Evolutionary conservation across 1,140 invertebrate species (phyloP).

Genomic region (Acarapis woodi): DNA sequence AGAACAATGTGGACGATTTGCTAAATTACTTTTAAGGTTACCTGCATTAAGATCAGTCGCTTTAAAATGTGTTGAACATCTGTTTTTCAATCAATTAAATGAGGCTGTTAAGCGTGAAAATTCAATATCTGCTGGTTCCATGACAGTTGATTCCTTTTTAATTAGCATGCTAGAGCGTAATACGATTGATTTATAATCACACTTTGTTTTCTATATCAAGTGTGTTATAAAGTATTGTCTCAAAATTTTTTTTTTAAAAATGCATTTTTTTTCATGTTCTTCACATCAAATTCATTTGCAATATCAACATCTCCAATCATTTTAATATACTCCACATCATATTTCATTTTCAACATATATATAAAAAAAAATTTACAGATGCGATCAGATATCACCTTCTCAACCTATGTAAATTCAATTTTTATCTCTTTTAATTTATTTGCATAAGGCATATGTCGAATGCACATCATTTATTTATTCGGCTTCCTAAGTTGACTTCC

Average conservation of each 20-base stretch:
- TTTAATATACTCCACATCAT: too few species aligned
- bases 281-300: too few species aligned
- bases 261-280: too few species aligned
- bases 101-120: constrained; percentile 16
- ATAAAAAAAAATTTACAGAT: too few species aligned
- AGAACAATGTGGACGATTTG: constrained; percentile 70
- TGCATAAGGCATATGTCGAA: neutral
- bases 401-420: too few species aligned
- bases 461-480: neutral
- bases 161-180: constrained; percentile 30
- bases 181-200: neutral
- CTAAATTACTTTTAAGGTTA: constrained; percentile 63
- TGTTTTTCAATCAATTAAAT: constrained; percentile 78
- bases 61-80: constrained; percentile 74
- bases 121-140: too few species aligned
- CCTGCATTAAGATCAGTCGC: constrained; percentile 81
- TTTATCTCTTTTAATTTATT: neutral
- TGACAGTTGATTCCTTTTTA: constrained; percentile 22
- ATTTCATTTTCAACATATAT: too few species aligned
- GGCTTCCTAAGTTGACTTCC: neutral
- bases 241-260: too few species aligned
- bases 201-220: neutral
- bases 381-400: too few species aligned
- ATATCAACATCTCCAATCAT: too few species aligned
- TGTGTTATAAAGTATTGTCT: too few species aligned